A percentile compares a stretch with the other conserved stretches of the same genome.
These are phyloP conservation scores for Drosophila colorata DNA, from an alignment of 2,888 invertebrate genomes.

Conservation along the genomic window DNA sequence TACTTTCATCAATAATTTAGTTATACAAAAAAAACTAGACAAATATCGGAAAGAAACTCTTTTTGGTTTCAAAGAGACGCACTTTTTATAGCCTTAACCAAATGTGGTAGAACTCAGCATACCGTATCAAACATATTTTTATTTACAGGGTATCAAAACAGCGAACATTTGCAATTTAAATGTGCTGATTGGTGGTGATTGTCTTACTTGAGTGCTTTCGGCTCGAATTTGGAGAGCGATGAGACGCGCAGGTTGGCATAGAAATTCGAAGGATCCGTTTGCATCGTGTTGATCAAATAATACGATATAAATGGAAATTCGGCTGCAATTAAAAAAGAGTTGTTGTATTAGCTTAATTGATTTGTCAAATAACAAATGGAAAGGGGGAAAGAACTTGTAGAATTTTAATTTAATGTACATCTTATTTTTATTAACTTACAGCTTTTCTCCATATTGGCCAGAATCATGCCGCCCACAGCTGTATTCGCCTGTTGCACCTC, in stretches of 20 bases:
- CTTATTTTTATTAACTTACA: slow-evolving; percentile 86
- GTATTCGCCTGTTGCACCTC: slow-evolving; percentile 90
- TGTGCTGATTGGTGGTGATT: background rate
- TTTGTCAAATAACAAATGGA: background rate
- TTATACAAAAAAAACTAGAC: too few species aligned
- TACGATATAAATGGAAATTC: slow-evolving; percentile 97
- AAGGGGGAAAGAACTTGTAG: too few species aligned
- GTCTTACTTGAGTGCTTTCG: slow-evolving; percentile 87
- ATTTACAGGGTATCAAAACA: slow-evolving; percentile 4
- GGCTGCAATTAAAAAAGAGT: slow-evolving; percentile 86
- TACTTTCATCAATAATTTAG: too few species aligned
- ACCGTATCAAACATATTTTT: background rate
- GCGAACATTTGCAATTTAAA: background rate
- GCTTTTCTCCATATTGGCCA: slow-evolving; percentile 95
- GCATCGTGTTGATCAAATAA: slow-evolving; percentile 94
- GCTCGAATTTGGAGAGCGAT: slow-evolving; percentile 94
- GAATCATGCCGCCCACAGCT: slow-evolving; percentile 92
- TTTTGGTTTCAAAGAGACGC: too few species aligned
- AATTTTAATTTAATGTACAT: background rate
- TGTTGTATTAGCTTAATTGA: background rate
- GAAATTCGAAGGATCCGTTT: slow-evolving; percentile 93
- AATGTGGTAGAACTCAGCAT: too few species aligned
- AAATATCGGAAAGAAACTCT: too few species aligned
- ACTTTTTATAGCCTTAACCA: background rate
- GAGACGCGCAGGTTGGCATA: slow-evolving; percentile 94